Conservation (phyloP, 2,888 invertebrate species). For the Synergus laeviventris region DNA sequence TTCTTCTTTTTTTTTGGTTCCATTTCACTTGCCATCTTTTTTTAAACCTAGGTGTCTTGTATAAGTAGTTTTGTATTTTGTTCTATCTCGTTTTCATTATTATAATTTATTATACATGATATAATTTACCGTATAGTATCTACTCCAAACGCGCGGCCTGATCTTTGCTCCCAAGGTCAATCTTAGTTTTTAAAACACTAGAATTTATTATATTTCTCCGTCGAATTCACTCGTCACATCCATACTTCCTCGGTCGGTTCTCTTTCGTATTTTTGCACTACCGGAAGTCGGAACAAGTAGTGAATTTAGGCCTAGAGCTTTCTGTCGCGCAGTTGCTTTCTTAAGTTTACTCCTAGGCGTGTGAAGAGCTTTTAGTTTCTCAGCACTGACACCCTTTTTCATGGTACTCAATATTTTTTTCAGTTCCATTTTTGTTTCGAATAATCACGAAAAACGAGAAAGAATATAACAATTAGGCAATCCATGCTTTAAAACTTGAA, state of each 20-base stretch:
- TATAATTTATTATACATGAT: constrained; percentile 31
- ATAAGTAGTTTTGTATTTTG: constrained; percentile 42
- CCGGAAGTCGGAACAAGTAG: constrained; percentile 27
- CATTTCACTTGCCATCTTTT: constrained; percentile 33
- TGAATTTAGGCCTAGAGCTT: constrained; percentile 35
- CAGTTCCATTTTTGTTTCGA: not conserved
- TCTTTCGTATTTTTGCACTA: constrained; percentile 36
- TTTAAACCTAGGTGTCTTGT: constrained; percentile 39
- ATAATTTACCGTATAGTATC: constrained; percentile 40
- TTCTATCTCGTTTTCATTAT: constrained; percentile 43
- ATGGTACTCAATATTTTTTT: not conserved
- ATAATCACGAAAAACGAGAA: not conserved
- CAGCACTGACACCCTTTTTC: constrained; percentile 10
- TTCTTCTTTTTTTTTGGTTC: constrained; percentile 11
- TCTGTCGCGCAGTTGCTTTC: constrained; percentile 11
- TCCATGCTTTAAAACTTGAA: not conserved
- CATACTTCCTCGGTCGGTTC: constrained; percentile 25
- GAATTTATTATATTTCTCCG: constrained; percentile 13
- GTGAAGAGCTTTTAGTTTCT: constrained; percentile 25
- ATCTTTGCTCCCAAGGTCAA: constrained; percentile 49
- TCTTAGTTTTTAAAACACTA: constrained; percentile 43
- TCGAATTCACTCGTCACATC: constrained; percentile 35
- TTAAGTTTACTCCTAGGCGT: constrained; percentile 26
- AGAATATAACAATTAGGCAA: too few relatives aligned
- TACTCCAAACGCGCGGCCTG: constrained; percentile 43